A percentile compares a stretch with the other conserved stretches of the same genome.
These are phyloP conservation scores for Taenaris catops DNA, from an alignment of 2,888 invertebrate species.

Conservation along the genomic window DNA sequence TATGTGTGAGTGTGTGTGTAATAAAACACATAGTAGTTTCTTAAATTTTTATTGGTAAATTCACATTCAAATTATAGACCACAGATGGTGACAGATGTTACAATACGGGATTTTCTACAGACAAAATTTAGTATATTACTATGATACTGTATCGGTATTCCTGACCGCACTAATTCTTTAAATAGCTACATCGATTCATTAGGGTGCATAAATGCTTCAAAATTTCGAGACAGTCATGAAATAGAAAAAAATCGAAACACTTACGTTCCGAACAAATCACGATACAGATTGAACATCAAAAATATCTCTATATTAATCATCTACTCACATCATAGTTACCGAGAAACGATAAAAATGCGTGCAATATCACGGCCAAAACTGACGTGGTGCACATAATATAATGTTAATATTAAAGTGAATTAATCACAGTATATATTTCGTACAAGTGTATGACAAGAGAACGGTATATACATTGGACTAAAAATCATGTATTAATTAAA, in stretches of 20 bases:
- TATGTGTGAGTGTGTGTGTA: too few species aligned
- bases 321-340: conserved; percentile 64
- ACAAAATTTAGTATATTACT: conserved; percentile 66
- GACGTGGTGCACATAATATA: conserved; percentile 7
- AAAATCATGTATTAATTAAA: too few species aligned
- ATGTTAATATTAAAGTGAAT: conserved; percentile 6
- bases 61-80: conserved; percentile 79
- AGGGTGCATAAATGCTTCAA: conserved; percentile 75
- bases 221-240: conserved; percentile 57
- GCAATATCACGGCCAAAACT: conserved; percentile 35
- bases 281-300: conserved; percentile 75
- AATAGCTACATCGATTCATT: conserved; percentile 66
- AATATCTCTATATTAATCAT: conserved; percentile 69
- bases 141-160: conserved; percentile 74
- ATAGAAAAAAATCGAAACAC: conserved; percentile 60
- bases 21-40: too few species aligned
- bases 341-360: conserved; percentile 50
- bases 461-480: too few species aligned
- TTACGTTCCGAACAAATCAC: conserved; percentile 62
- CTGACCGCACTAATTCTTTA: conserved; percentile 66
- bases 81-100: conserved; percentile 71
- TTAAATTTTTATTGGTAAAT: conserved; percentile 75
- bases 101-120: conserved; percentile 66
- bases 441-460: background rate
- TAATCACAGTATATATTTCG: conserved; percentile 3